These are phyloP conservation scores for Stegophylla sp. DNA, from an alignment of 2,888 invertebrate genomes.

Conservation along the genomic window DNA sequence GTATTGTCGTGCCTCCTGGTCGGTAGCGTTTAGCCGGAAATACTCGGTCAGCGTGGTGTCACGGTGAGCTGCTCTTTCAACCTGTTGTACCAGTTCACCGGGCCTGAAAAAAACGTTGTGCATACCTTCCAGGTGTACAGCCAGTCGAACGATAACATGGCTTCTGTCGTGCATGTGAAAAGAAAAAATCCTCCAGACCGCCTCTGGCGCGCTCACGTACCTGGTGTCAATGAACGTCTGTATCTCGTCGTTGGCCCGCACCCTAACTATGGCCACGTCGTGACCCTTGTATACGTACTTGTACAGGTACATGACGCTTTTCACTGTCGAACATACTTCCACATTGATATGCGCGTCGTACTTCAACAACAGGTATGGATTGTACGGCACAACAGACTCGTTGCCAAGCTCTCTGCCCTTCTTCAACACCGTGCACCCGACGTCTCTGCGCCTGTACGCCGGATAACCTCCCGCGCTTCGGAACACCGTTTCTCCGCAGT, in stretches of 20 bases:
- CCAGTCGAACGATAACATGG: conserved; percentile 11
- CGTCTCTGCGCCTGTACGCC: conserved; percentile 23
- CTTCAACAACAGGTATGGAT: no score
- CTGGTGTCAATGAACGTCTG: conserved; percentile 38
- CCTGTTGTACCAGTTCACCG: not conserved
- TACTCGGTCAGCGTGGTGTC: conserved; percentile 48
- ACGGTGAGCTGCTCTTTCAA: not conserved
- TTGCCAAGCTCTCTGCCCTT: conserved; percentile 28
- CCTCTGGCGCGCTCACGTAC: conserved; percentile 49
- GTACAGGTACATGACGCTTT: conserved; percentile 59
- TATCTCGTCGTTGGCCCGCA: conserved; percentile 9
- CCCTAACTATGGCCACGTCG: conserved; percentile 14
- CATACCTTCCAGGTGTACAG: conserved; percentile 32
- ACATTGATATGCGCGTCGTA: no score
- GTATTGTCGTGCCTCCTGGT: conserved; percentile 8
- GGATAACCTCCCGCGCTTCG: no score
- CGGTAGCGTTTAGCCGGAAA: conserved; percentile 38
- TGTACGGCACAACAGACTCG: no score
- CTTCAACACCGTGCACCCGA: not conserved
- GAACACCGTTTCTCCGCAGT: conserved; percentile 47
- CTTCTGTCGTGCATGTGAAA: conserved; percentile 28
- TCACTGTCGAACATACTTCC: no score
- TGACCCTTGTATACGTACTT: conserved; percentile 59
- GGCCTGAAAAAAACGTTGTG: conserved; percentile 48
- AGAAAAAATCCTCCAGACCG: conserved; percentile 17